phyloP scores from a whole-genome alignment of 2,113 vertebrate genomes.

The Bubalus kerabau region DNA sequence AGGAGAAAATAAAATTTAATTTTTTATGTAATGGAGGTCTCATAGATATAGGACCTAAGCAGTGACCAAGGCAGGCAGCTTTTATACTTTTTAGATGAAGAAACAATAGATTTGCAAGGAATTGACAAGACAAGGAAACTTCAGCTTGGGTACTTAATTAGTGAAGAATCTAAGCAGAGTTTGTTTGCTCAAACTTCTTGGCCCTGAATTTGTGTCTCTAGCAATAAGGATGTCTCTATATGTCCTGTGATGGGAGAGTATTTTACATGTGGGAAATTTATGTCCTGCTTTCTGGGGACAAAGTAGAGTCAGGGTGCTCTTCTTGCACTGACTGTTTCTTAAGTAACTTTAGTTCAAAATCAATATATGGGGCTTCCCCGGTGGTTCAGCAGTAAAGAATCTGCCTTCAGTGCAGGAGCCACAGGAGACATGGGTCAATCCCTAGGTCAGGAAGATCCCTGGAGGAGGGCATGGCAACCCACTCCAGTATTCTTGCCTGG shows the following conservation, averaged over 20 bases:
- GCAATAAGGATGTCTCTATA: neutral
- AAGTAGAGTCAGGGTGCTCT: neutral
- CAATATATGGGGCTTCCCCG: neutral
- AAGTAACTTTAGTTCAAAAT: neutral
- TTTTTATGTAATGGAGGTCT: neutral
- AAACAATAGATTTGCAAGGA: neutral
- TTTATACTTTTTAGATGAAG: neutral
- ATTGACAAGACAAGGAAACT: neutral
- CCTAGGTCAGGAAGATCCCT: neutral
- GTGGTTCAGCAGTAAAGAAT: neutral
- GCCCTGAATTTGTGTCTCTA: neutral
- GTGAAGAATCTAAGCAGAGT: neutral
- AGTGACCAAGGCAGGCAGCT: neutral
- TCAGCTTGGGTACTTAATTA: neutral
- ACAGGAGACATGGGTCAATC: neutral
- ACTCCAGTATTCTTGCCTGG: neutral
- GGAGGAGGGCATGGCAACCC: neutral
- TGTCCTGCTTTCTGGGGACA: neutral
- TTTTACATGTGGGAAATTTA: neutral
- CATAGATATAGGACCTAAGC: neutral
- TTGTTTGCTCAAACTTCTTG: neutral
- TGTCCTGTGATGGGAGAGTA: neutral
- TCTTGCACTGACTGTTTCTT: neutral
- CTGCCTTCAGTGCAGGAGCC: neutral
- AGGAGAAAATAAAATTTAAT: neutral